Percentiles rank a stretch among this genome's conserved stretches.
Conservation (phyloP, 2,888 invertebrate species). For the Lycia hirtaria region DNA sequence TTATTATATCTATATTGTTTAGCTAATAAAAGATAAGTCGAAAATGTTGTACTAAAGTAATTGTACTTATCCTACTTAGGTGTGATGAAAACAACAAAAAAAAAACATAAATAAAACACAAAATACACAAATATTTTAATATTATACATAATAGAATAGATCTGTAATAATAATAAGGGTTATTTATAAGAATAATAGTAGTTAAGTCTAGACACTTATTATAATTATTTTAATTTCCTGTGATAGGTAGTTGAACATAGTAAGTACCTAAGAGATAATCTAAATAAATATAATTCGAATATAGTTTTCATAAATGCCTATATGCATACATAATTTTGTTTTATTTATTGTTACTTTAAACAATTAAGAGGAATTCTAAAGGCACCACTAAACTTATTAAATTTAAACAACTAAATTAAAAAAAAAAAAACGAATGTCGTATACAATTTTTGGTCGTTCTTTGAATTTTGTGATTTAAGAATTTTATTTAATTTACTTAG, state of each 20-base stretch:
- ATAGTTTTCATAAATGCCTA: not conserved
- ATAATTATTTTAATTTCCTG: slow-evolving; percentile 42
- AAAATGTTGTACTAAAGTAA: not conserved
- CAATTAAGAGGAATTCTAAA: no score
- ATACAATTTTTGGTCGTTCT: no score
- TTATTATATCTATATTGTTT: slow-evolving; percentile 7
- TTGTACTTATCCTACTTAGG: no score
- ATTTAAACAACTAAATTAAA: no score
- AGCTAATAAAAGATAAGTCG: not conserved
- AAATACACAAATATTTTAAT: not conserved
- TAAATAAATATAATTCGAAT: not conserved
- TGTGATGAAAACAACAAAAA: not conserved
- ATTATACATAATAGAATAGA: not conserved
- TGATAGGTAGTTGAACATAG: slow-evolving; percentile 42
- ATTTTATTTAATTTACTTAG: no score
- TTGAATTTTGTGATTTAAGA: no score
- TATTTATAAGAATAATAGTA: no score
- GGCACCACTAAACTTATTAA: no score
- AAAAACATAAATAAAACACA: not conserved
- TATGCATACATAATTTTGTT: not conserved
- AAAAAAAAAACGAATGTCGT: no score
- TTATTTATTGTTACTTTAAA: not conserved
- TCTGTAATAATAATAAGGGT: not conserved
- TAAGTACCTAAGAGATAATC: not conserved
- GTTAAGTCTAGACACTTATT: no score